Evolutionary conservation across 1,140 invertebrate species (phyloP).

Genomic region (Halyomorpha halys): DNA sequence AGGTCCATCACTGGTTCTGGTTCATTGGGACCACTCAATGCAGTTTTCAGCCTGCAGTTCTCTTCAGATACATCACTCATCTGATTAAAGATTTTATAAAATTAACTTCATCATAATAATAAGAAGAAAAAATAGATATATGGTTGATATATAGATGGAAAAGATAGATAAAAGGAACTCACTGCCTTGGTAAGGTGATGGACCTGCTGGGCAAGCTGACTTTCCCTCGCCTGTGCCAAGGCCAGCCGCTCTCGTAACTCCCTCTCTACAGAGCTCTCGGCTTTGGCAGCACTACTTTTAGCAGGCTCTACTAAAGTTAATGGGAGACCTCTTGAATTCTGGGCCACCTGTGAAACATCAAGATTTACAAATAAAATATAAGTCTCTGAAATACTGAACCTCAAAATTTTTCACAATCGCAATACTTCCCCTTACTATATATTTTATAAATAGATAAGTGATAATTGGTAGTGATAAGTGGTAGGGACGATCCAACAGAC

Average conservation of each 20-base stretch:
- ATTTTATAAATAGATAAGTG: too few species aligned
- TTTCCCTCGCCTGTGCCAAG: conserved; percentile 28
- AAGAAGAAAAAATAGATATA: too few species aligned
- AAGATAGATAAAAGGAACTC: not conserved
- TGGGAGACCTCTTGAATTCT: conserved; percentile 23
- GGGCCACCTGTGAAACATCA: conserved; percentile 23
- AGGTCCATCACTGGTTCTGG: conserved; percentile 27
- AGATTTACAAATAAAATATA: too few species aligned
- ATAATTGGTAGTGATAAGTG: too few species aligned
- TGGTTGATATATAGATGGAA: too few species aligned
- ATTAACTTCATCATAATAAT: not conserved
- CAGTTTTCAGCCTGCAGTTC: conserved; percentile 52
- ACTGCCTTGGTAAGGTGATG: conserved; percentile 26
- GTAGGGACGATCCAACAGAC: too few species aligned
- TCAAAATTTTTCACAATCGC: too few species aligned
- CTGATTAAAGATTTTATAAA: conserved; percentile 19
- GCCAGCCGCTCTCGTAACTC: conserved; percentile 28
- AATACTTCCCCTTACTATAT: too few species aligned
- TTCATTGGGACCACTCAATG: conserved; percentile 31
- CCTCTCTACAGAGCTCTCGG: conserved; percentile 22
- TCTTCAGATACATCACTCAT: conserved; percentile 56
- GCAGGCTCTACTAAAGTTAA: conserved; percentile 18
- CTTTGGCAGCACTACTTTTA: not conserved
- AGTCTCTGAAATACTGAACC: too few species aligned
- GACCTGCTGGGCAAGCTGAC: conserved; percentile 30